Base-by-base conservation (phyloP, 2,888 invertebrate species). In the Tryphoninae sp. region DNA sequence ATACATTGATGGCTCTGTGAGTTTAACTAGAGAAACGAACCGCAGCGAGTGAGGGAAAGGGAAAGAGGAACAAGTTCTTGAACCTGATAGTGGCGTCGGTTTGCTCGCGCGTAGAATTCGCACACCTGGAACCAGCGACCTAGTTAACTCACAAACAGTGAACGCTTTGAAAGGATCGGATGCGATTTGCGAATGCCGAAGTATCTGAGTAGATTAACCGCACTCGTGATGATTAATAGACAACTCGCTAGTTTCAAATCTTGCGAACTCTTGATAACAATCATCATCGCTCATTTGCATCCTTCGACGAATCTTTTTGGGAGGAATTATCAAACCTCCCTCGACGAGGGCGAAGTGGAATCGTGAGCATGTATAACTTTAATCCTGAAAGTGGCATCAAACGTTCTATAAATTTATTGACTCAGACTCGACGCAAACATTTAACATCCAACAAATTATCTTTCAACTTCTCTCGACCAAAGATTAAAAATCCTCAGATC, bases 151-250 rank as follows among this genome's bases (percentile, higher is more conserved):
- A 51, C 61, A 61, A 73, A 51, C 40, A 51, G 40, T 53, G 53
- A 53, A 53, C 49, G 40, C 62, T 19, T 53, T 64, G 13, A 23
- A 16, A 11, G 42, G 23, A 49, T 42, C 53, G 3, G 53, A 16
- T 40, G 49, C 45, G 26, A 19, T 59, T 40, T 22, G 16, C 45
- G 42, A 16, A 64, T 40, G 16, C 45, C 42, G 62, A 73, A n/a
- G 51, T 64, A 49, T n/a, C 62, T 45, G 40, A 53, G 53, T 73
- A 61, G 59, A 33, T 73, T 73, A 73, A 40, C 62, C 53, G n/a
- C 73, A 26, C 53, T 73, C 40, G 42, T 42, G 59, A 64, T 80
- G 80, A 74, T 77, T 68, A 81, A 81, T 62, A 69, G n/a, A 69
- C 78, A 61, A 61, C 71, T 69, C 62, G 69, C 33, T 64, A 65